Evolutionary conservation across 2,888 invertebrate genomes (phyloP).

Genomic region (Malacosoma neustria): DNA sequence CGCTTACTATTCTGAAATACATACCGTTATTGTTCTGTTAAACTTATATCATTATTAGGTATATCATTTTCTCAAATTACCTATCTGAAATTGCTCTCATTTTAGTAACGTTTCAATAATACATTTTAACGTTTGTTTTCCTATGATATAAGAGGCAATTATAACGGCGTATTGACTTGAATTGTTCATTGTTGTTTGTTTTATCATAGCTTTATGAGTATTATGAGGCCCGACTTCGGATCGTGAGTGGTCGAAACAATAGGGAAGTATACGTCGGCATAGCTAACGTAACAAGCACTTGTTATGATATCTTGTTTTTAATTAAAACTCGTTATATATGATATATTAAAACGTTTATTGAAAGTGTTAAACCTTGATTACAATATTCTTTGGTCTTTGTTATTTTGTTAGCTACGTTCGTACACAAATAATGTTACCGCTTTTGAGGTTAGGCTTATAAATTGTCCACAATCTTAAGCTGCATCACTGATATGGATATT

Average conservation of each 20-base stretch:
- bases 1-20: no score
- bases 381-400: no score
- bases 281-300: constrained; percentile 16
- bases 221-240: constrained; percentile 18
- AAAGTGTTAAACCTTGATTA: no score
- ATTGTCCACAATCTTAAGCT: no score
- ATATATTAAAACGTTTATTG: no score
- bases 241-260: constrained; percentile 28
- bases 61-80: no score
- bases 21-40: no score
- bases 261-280: constrained; percentile 4
- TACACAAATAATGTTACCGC: no score
- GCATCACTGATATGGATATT: no score
- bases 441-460: no score
- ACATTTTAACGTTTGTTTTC: constrained; percentile 26
- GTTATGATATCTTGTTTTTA: constrained; percentile 29
- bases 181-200: constrained; percentile 39
- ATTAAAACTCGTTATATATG: background rate
- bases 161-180: constrained; percentile 49
- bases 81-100: constrained; percentile 28
- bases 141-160: constrained; percentile 46
- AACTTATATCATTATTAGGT: no score
- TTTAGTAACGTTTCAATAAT: constrained; percentile 21
- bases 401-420: no score
- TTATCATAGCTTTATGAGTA: constrained; percentile 33